Conservation (phyloP, 2,113 vertebrate species). For the Rhinopomastus cyanomelas region DNA sequence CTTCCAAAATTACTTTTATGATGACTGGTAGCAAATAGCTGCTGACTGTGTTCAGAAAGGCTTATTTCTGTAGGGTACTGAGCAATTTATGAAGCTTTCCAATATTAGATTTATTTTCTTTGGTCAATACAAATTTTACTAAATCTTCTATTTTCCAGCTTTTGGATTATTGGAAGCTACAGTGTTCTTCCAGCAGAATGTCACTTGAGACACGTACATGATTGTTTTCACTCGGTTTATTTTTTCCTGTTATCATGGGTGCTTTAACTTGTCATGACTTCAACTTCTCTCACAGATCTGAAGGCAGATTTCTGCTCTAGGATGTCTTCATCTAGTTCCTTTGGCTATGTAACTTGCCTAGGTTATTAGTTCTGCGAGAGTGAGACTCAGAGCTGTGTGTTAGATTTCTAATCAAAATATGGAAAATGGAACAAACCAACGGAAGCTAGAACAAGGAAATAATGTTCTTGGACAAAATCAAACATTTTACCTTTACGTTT, state of each 20-base stretch:
- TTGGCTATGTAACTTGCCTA: background rate
- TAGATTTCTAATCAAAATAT: constrained; percentile 13
- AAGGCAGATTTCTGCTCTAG: background rate
- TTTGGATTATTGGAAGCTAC: background rate
- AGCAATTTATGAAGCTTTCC: background rate
- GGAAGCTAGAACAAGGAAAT: background rate
- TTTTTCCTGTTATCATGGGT: background rate
- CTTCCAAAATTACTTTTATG: background rate
- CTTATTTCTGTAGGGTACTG: background rate
- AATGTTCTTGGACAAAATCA: background rate
- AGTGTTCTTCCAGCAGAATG: background rate
- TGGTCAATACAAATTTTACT: background rate
- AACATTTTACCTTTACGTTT: background rate
- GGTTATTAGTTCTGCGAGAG: background rate
- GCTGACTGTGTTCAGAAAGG: background rate
- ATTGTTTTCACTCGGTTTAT: background rate
- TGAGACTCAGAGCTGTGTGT: background rate
- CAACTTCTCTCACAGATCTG: background rate
- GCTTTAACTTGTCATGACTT: background rate
- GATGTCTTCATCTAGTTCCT: background rate
- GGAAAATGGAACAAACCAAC: background rate
- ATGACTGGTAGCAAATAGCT: background rate
- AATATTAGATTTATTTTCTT: background rate
- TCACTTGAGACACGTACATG: background rate
- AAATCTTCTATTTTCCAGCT: background rate